Base-by-base conservation (phyloP, 2,113 vertebrate species). In the Dipodomys ordii region DNA sequence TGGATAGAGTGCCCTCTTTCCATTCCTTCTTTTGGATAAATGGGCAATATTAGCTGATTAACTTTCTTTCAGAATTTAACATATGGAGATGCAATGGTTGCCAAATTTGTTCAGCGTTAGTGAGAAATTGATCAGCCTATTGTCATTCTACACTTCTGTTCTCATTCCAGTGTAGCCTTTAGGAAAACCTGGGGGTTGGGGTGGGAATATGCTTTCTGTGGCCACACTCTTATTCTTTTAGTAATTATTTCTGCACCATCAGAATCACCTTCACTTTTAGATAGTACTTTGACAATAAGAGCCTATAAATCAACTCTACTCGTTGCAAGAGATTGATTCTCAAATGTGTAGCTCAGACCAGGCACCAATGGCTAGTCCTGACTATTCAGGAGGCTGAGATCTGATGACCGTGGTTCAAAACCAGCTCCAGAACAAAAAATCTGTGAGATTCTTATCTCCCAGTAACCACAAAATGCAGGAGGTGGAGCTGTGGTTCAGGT, bases 71-170 rank as follows among this genome's bases (percentile, higher is more conserved):
- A 25, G 67, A 74, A 23, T 7, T 57, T 79, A 93, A 78, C 9
- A 77, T 84, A 69, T 72, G 46, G 46, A 77, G 23, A 74, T 84
- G 39, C 7, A 73, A 76, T 85, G 57, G 28, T 68, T 93, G 71
- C 69, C 44, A 68, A 78, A 86, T 73, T 62, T 81, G 46, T 68
- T 92, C n/a, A 85, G 20, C 32, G 25, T 25, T 89, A 67, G 62
- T 93, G 64, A 93, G 88, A 83, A 92, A 39, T 83, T 92, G 84
- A 69, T 84, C 88, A 93, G 71, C 32, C 28, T 79, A 28, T 39
- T 87, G 57, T 19, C 39, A 78, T 85, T 83, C 60, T 77, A 65
- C 23, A 79, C 67, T 90, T 72, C 49, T 92, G 16, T 92, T 86
- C 30, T 87, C 62, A 57, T 93, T 74, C 25, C 25, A 65, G 25